A percentile compares a stretch with the other conserved stretches of the same genome.
Conservation (phyloP, 2,888 invertebrate genomes). For the Meta bourneti region DNA sequence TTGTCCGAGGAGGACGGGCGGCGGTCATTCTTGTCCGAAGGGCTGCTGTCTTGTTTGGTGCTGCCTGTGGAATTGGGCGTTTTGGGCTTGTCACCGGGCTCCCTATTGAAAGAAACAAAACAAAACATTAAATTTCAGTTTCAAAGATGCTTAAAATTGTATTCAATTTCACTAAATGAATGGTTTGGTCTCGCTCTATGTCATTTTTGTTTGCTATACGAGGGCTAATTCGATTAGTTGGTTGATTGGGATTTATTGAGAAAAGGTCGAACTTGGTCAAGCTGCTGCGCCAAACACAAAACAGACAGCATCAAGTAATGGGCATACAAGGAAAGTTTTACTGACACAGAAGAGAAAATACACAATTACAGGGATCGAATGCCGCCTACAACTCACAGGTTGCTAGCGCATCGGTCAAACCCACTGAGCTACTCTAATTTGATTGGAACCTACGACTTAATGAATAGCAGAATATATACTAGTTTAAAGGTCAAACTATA, state of each 20-base stretch:
- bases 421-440: too few species aligned
- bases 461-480: too few species aligned
- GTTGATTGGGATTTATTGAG: background rate
- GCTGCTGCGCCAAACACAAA: too few species aligned
- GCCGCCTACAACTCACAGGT: too few species aligned
- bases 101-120: conserved; percentile 24
- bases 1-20: conserved; percentile 52
- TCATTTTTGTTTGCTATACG: background rate
- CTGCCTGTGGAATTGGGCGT: conserved; percentile 71
- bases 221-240: background rate
- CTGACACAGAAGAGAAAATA: too few species aligned
- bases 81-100: conserved; percentile 72
- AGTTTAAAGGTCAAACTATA: too few species aligned
- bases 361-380: too few species aligned
- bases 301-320: too few species aligned
- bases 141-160: background rate
- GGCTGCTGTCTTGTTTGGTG: conserved; percentile 68
- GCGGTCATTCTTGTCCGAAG: conserved; percentile 47
- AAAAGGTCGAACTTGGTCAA: background rate
- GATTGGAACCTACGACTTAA: too few species aligned
- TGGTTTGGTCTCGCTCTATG: background rate
- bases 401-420: too few species aligned
- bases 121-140: background rate
- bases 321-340: too few species aligned
- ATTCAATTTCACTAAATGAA: background rate